phyloP scores from a whole-genome alignment of 2,113 vertebrate genomes.

The Neodon shergylaensis region DNA sequence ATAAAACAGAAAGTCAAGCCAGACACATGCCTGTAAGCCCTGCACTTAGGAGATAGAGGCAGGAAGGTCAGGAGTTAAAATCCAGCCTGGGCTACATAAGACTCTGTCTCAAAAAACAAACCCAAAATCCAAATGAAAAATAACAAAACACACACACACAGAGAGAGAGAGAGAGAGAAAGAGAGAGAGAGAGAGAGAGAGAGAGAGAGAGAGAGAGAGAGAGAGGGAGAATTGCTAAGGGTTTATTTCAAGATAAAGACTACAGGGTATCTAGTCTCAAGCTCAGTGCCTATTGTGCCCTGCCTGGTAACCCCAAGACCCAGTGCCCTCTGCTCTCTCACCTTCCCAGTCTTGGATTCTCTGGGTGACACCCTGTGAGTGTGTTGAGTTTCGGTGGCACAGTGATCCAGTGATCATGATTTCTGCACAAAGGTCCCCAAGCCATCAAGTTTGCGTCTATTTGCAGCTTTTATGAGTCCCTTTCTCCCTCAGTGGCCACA shows the following conservation, averaged over 20 bases:
- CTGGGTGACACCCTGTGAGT: background rate
- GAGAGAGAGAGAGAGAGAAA: background rate
- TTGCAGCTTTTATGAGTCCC: background rate
- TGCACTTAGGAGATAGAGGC: background rate
- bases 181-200: too few relatives aligned
- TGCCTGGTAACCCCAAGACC: background rate
- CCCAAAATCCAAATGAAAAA: background rate
- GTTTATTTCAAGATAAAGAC: background rate
- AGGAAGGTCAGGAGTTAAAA: background rate
- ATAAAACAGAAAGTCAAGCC: background rate
- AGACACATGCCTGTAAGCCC: background rate
- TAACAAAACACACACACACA: background rate
- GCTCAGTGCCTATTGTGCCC: background rate
- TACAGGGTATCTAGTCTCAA: background rate
- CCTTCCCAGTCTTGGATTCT: background rate
- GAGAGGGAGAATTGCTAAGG: background rate
- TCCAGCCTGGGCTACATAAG: background rate
- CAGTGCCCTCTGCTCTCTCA: too few relatives aligned
- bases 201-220: too few relatives aligned
- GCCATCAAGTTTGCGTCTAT: background rate
- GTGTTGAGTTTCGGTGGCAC: background rate
- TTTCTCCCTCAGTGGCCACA: background rate
- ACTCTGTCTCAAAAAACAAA: background rate
- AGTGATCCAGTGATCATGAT: background rate
- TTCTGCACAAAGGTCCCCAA: background rate